Percentiles rank a stretch among this genome's conserved stretches.
phyloP scores from a whole-genome alignment of 2,113 vertebrate species.

The Pelmatolapia mariae region DNA sequence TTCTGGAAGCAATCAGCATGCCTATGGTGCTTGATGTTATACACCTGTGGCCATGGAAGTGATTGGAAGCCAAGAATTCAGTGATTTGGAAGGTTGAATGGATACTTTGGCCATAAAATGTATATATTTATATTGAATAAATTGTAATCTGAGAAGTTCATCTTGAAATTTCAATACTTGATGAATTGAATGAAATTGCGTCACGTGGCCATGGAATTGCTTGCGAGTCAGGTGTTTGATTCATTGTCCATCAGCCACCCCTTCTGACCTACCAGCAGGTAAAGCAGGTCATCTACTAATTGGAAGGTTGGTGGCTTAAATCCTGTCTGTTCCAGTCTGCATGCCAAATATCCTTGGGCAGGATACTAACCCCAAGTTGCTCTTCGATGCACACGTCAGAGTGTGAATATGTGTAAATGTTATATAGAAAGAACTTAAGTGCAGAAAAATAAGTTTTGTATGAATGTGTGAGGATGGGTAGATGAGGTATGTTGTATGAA shows the following conservation, averaged over 20 bases:
- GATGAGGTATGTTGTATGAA: too few species aligned
- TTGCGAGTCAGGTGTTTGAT: background rate
- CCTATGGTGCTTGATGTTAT: background rate
- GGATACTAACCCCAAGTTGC: too few species aligned
- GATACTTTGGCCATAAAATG: background rate
- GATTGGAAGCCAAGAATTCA: background rate
- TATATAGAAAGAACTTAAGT: too few species aligned
- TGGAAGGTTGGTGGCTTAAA: background rate
- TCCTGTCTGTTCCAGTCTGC: background rate
- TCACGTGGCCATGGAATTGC: background rate
- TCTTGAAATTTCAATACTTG: background rate
- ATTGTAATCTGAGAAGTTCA: background rate
- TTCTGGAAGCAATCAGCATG: background rate
- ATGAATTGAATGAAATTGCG: background rate
- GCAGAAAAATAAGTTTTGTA: too few species aligned
- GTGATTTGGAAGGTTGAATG: background rate
- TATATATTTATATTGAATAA: background rate
- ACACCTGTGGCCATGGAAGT: background rate
- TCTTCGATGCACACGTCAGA: too few species aligned
- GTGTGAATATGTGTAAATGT: too few species aligned
- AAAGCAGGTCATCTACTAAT: rapidly evolving
- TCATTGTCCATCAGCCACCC: background rate
- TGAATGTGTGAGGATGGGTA: too few species aligned
- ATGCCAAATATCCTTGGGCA: too few species aligned
- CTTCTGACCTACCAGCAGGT: background rate